These are phyloP conservation scores for Elmis aenea DNA, from an alignment of 2,888 invertebrate genomes.

Conservation along the genomic window DNA sequence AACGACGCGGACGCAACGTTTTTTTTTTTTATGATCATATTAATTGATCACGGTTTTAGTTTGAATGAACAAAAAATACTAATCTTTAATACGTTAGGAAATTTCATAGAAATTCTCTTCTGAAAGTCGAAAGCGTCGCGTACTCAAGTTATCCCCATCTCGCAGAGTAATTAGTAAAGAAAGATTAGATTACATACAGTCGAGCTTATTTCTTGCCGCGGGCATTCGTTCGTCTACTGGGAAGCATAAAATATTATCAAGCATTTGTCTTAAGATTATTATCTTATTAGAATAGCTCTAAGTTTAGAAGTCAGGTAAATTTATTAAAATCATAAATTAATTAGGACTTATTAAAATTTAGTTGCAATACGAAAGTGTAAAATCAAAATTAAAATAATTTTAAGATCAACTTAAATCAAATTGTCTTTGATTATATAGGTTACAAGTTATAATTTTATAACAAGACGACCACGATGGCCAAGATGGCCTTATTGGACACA, in stretches of 20 bases:
- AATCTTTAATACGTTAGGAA: no score
- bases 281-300: constrained; percentile 21
- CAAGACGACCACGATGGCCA: no score
- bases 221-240: constrained; percentile 28
- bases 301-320: constrained; percentile 22
- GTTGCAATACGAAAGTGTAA: no score
- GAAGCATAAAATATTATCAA: constrained; percentile 35
- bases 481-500: no score
- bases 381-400: no score
- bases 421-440: no score
- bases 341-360: constrained; percentile 12
- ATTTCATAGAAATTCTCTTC: constrained; percentile 8
- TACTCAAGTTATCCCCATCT: constrained; percentile 21
- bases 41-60: no score
- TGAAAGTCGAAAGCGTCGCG: constrained; percentile 7
- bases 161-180: constrained; percentile 30
- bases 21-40: no score
- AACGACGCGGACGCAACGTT: no score
- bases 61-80: no score
- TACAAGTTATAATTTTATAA: no score
- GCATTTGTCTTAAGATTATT: constrained; percentile 33
- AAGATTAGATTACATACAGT: constrained; percentile 33
- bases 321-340: constrained; percentile 19
- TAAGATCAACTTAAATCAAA: no score
- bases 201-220: constrained; percentile 28